These are phyloP conservation scores for Megatriorchis doriae DNA, from an alignment of 2,113 vertebrate genomes.

Conservation along the genomic window DNA sequence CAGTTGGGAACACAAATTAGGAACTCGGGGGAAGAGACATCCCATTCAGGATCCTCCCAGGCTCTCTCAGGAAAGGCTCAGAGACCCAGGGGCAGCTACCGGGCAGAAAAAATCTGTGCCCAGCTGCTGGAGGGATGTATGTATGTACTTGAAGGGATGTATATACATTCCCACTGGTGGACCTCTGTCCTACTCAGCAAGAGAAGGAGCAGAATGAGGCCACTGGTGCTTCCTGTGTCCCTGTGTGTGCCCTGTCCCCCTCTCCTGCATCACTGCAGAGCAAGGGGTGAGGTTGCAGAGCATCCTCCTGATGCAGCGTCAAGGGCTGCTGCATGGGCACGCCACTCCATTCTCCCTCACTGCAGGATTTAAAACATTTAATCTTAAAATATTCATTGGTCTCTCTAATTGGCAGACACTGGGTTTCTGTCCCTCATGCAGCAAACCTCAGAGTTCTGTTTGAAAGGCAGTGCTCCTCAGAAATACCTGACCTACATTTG, in stretches of 20 bases:
- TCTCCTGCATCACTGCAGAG: background rate
- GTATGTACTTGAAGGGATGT: background rate
- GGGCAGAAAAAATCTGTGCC: background rate
- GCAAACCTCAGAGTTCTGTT: background rate
- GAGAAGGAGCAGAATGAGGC: background rate
- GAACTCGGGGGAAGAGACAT: background rate
- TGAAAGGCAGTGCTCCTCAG: background rate
- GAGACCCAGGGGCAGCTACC: background rate
- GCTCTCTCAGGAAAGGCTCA: background rate
- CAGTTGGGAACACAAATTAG: background rate
- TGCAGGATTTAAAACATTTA: background rate
- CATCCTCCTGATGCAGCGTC: background rate
- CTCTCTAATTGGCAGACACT: background rate
- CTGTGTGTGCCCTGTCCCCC: rapidly evolving
- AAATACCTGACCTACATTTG: background rate
- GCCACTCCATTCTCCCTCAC: background rate
- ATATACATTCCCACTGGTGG: background rate
- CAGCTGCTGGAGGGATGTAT: background rate
- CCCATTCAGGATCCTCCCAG: background rate
- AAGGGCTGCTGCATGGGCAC: too few relatives aligned
- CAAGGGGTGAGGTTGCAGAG: rapidly evolving
- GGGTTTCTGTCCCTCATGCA: background rate
- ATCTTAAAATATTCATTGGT: background rate
- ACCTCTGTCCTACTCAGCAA: background rate
- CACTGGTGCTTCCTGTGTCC: background rate